phyloP scores from a whole-genome alignment of 2,113 vertebrate genomes.

The Muntiacus reevesi region DNA sequence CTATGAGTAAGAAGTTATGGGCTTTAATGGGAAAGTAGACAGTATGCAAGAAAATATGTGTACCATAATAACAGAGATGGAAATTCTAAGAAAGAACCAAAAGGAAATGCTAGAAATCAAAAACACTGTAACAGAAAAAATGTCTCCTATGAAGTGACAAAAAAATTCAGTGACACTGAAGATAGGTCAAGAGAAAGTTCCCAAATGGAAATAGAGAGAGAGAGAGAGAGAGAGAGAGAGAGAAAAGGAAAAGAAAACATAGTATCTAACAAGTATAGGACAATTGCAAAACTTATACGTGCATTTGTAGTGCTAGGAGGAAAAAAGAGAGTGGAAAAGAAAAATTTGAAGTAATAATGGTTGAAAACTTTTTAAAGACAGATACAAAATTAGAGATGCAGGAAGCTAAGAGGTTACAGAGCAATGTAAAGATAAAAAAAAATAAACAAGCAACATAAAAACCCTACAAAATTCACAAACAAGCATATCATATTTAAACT shows the following conservation, averaged over 20 bases:
- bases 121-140: not conserved
- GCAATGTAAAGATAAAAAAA: not conserved
- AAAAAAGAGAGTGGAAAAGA: not conserved
- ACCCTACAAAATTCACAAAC: not conserved
- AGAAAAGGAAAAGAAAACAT: not conserved
- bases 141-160: not conserved
- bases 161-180: not conserved
- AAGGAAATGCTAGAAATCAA: not conserved
- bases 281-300: not conserved
- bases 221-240: not conserved
- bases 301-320: not conserved
- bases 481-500: not conserved
- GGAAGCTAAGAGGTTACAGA: not conserved
- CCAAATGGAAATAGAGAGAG: not conserved
- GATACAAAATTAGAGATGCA: not conserved
- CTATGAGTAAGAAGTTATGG: not conserved
- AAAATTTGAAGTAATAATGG: not conserved
- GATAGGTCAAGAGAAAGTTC: not conserved
- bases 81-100: not conserved
- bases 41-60: not conserved
- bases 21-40: not conserved
- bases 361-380: not conserved
- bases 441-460: not conserved
- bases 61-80: not conserved
- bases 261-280: not conserved